A percentile compares a stretch with the other conserved stretches of the same genome.
phyloP scores from a whole-genome alignment of 2,797 vertebrate species.

The Acropternis orthonyx region DNA sequence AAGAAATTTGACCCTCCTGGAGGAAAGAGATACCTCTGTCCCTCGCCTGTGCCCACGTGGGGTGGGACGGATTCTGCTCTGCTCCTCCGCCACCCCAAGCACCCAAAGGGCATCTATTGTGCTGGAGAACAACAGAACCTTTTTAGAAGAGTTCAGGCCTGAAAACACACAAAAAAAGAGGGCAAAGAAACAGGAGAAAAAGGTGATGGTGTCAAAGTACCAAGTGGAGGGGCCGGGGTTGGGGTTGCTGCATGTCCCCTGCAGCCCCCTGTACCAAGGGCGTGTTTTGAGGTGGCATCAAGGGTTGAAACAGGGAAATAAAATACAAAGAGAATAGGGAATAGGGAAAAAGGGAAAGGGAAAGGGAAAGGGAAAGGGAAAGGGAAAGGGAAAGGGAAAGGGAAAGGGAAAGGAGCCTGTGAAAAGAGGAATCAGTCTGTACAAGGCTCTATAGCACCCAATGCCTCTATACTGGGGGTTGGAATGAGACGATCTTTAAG shows the following conservation, averaged over 20 bases:
- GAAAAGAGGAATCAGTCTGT: not conserved
- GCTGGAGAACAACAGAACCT: not conserved
- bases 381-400: not conserved
- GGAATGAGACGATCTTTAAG: not conserved
- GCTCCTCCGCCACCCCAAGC: not conserved
- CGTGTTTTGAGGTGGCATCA: not conserved
- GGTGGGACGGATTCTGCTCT: not conserved
- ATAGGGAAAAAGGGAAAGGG: not conserved
- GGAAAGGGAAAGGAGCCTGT: not conserved
- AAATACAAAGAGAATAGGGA: not conserved
- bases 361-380: not conserved
- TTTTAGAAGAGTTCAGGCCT: not conserved
- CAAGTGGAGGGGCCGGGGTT: rapidly evolving
- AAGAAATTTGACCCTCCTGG: conserved; percentile 18
- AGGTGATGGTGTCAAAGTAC: not conserved
- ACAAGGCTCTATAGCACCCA: not conserved
- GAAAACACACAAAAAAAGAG: not conserved
- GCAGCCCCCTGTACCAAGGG: not conserved
- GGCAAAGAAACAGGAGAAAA: not conserved
- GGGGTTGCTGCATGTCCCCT: rapidly evolving
- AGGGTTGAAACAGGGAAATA: not conserved
- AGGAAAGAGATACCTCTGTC: conserved; percentile 1
- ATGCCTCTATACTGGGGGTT: rapidly evolving
- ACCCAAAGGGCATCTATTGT: not conserved
- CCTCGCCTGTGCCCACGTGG: not conserved